Evolutionary conservation across 2,797 vertebrate genomes (phyloP), one percentile per base, ranked within the genome.

Genomic region (Catostomus latipinnis): DNA sequence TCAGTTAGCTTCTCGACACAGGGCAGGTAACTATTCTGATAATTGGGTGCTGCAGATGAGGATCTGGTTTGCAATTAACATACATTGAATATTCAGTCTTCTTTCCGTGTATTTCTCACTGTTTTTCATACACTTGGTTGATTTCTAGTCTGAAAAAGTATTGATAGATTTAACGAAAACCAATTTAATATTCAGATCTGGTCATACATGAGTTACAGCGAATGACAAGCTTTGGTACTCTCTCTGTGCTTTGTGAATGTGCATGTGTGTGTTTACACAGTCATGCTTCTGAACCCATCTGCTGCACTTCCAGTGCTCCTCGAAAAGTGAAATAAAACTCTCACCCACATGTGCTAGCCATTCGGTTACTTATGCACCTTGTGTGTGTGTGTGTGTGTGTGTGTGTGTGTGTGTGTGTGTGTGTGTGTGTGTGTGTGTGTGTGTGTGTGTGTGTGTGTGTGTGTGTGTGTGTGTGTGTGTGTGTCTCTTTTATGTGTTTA

Each of bases 281-380:
- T 87, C 88, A 85, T 82, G 79, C 82, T 72, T 85, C 72, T 61
- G 81, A 82, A 74, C 74, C 71, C 84, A 83, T 82, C 84, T 85
- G 78, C 74, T 78, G 65, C 66, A 76, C 84, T 76, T 76, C 76
- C 82, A 86, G 57, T 73, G 89, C 89, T 86, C 81, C 73, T 77
- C 6, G 57, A 87, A 83, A 84, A 88, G 86, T 89, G 82, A 89
- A 89, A 88, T 80, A 63, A 84, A 71, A 63, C 71, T 11, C 22
- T 22, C 74, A 65, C 86, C 86, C 86, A 89, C 89, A 91, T 89
- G 83, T 93, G 91, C 1, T 87, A 91, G 86, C 88, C 88, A 89
- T 88, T 88, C 82, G 84, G 73, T 82, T 81, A 81, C 85, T 75
- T 84, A 4, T 8, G 53, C 70, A 73, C 70, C 70, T 80, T 54